Conservation (phyloP, 1,140 invertebrate species). For the Leptopilina boulardi region DNA sequence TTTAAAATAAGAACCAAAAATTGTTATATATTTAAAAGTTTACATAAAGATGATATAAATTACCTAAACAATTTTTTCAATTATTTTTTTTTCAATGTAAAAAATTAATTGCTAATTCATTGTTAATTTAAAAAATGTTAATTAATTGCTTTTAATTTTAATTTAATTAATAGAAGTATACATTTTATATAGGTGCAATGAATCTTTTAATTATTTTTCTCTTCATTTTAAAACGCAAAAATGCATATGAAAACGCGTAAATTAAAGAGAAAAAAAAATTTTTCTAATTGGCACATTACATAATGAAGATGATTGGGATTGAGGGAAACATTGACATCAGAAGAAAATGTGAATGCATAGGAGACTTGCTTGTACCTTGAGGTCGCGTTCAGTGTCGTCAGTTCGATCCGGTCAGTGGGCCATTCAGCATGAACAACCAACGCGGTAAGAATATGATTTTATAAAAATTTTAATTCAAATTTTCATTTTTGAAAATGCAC, state of each 20-base stretch:
- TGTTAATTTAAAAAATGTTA: no score
- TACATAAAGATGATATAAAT: no score
- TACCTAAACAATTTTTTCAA: no score
- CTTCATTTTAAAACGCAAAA: background rate
- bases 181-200: background rate
- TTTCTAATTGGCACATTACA: background rate
- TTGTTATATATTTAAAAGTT: no score
- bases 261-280: background rate
- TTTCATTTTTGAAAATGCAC: conserved; percentile 27
- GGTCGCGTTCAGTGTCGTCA: conserved; percentile 71
- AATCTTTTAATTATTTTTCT: background rate
- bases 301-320: conserved; percentile 4
- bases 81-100: no score
- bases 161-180: background rate
- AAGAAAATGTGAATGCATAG: conserved; percentile 65
- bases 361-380: conserved; percentile 68
- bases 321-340: conserved; percentile 51
- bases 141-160: no score
- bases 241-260: background rate
- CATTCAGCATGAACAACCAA: conserved; percentile 72
- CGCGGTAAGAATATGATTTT: conserved; percentile 62
- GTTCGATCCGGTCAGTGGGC: conserved; percentile 73
- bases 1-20: no score
- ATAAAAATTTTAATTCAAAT: conserved; percentile 47
- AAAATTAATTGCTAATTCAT: no score